Percentiles rank a stretch among this genome's conserved stretches.
Conservation (phyloP, 37 sponge, comb jelly and placozoan species). For the Cliona cf. orientalis region DNA sequence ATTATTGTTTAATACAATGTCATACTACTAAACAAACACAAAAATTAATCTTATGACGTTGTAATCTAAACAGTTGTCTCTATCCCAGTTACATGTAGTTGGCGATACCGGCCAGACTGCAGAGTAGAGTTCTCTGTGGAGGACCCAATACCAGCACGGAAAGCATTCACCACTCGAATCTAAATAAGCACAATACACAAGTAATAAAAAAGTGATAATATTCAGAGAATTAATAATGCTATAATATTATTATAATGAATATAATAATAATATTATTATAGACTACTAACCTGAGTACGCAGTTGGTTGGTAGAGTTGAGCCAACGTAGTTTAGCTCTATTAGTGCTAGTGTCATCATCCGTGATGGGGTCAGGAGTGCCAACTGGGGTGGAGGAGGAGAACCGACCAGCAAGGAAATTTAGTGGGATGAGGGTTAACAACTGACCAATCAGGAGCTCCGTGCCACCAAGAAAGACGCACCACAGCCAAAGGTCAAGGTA, state of each 20-base stretch:
- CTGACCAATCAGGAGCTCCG: slow-evolving; percentile 65
- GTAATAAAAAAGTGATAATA: too few species aligned
- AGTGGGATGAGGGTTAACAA: slow-evolving; percentile 37
- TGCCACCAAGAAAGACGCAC: slow-evolving; percentile 82
- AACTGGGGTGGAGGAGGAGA: too few species aligned
- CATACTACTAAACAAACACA: too few species aligned
- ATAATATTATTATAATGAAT: too few species aligned
- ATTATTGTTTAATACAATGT: too few species aligned
- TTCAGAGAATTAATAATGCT: too few species aligned
- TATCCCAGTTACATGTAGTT: slow-evolving; percentile 1
- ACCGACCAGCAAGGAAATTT: not conserved
- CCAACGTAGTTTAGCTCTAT: slow-evolving; percentile 71
- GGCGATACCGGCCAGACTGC: slow-evolving; percentile 25
- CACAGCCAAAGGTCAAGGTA: slow-evolving; percentile 85
- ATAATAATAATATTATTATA: not conserved
- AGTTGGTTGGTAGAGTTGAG: slow-evolving; percentile 65
- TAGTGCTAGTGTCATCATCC: slow-evolving; percentile 4
- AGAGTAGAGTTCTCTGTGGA: slow-evolving; percentile 3
- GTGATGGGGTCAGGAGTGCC: slow-evolving; percentile 13
- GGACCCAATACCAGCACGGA: slow-evolving; percentile 66
- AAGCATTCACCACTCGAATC: slow-evolving; percentile 95
- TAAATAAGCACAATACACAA: slow-evolving; percentile 20
- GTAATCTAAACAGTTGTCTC: slow-evolving; percentile 58
- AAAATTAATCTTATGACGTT: too few species aligned
- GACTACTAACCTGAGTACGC: slow-evolving; percentile 68